phyloP scores from a whole-genome alignment of 2,113 vertebrate species.

The Edolisoma coerulescens region DNA sequence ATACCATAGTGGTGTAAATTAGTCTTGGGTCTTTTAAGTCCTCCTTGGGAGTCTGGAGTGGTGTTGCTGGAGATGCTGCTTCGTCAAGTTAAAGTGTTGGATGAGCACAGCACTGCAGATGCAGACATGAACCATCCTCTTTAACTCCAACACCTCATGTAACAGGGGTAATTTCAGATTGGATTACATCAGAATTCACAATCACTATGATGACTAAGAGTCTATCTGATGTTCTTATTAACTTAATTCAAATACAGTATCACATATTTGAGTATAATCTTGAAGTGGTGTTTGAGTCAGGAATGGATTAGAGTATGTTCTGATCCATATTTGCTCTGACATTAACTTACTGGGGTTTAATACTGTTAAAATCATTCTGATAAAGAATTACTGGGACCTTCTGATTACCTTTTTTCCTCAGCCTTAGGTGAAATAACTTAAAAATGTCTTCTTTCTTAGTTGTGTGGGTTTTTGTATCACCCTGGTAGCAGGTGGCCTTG shows the following conservation, averaged over 20 bases:
- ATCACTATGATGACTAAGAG: neutral
- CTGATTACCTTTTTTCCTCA: neutral
- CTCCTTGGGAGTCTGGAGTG: neutral
- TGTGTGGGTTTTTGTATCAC: neutral
- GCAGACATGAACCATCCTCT: neutral
- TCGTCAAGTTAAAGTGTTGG: neutral
- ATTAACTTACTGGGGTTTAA: neutral
- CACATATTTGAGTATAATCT: neutral
- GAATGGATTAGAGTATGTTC: neutral
- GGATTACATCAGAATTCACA: neutral
- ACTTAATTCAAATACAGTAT: neutral
- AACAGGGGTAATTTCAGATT: neutral
- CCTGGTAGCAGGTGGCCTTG: neutral
- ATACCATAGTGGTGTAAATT: neutral
- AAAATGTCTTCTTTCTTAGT: neutral
- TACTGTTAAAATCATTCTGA: neutral
- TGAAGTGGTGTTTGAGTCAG: neutral
- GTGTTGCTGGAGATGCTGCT: neutral
- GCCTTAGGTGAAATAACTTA: neutral
- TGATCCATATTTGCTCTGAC: neutral
- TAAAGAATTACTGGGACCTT: neutral
- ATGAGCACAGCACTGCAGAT: neutral
- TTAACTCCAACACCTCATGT: neutral
- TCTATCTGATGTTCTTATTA: neutral
- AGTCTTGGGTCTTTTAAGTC: neutral